Conservation (phyloP, 2,113 vertebrate genomes). For the Pungitius pungitius region DNA sequence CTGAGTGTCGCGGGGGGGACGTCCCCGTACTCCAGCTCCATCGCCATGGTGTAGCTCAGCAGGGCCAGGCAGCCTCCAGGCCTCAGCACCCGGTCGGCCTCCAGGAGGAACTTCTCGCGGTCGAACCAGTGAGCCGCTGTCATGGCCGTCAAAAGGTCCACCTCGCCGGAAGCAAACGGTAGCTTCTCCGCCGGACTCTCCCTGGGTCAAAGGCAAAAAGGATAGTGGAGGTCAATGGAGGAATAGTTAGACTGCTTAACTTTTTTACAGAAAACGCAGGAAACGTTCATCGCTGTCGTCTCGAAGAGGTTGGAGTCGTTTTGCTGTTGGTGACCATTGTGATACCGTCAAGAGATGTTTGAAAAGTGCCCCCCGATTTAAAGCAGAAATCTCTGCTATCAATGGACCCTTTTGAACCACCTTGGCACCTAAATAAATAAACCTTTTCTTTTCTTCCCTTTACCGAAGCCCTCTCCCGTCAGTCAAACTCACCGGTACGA, state of each 20-base stretch:
- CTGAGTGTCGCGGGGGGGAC: slow-evolving; percentile 69
- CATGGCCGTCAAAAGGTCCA: slow-evolving; percentile 78
- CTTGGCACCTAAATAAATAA: background rate
- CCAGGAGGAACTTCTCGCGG: slow-evolving; percentile 70
- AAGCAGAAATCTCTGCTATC: background rate
- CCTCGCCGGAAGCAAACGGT: slow-evolving; percentile 64
- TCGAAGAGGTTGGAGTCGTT: background rate
- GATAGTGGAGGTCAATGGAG: background rate
- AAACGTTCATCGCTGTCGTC: background rate
- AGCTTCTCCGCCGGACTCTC: slow-evolving; percentile 80
- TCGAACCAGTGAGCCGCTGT: slow-evolving; percentile 85
- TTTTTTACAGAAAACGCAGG: background rate
- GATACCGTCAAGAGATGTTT: background rate
- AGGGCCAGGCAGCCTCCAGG: slow-evolving; percentile 81
- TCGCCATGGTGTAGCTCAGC: slow-evolving; percentile 72
- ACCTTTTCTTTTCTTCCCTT: no score
- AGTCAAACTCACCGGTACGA: slow-evolving; percentile 78
- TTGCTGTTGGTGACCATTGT: background rate
- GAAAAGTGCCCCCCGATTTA: background rate
- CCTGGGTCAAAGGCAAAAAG: slow-evolving; percentile 36
- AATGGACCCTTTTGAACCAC: background rate
- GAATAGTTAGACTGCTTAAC: background rate
- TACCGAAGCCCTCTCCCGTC: background rate
- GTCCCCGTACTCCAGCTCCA: slow-evolving; percentile 71
- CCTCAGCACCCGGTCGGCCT: slow-evolving; percentile 74